Conservation (phyloP, 2,888 invertebrate species). For the Nomada hirtipes region DNA sequence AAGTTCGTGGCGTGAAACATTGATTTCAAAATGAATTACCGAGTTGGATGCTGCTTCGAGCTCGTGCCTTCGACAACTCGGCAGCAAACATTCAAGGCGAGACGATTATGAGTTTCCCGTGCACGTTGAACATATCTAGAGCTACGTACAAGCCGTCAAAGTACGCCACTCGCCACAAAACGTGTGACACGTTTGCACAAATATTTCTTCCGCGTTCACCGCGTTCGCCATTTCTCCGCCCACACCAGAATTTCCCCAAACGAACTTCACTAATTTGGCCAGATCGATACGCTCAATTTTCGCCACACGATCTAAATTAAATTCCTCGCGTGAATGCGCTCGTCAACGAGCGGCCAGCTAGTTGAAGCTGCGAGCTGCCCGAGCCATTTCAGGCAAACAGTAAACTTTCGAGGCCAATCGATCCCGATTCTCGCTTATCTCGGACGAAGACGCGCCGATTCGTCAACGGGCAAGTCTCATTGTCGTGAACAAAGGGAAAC, state of each 20-base stretch:
- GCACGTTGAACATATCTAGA: conserved; percentile 10
- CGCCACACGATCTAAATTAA: background rate
- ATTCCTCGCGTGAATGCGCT: conserved; percentile 7
- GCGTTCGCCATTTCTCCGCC: background rate
- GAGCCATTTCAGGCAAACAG: conserved; percentile 2
- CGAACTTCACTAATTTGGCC: background rate
- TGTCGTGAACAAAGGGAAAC: conserved; percentile 48
- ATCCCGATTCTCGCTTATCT: conserved; percentile 16
- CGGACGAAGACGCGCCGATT: conserved; percentile 16
- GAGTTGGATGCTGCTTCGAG: conserved; percentile 4
- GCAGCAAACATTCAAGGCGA: conserved; percentile 13
- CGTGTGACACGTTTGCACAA: background rate
- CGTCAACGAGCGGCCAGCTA: background rate
- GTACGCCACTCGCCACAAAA: too few species aligned
- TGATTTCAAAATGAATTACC: conserved; percentile 36
- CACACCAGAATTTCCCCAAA: background rate
- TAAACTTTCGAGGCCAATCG: conserved; percentile 3
- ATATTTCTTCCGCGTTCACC: background rate
- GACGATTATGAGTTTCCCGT: conserved; percentile 12
- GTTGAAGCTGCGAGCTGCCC: conserved; percentile 1
- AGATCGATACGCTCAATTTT: background rate
- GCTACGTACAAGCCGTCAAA: background rate
- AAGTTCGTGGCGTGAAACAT: conserved; percentile 20
- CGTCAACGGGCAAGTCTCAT: conserved; percentile 2
- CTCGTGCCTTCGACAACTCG: conserved; percentile 10